Evolutionary conservation across 2,797 vertebrate genomes (phyloP).

Genomic region (Phalanger gymnotis): DNA sequence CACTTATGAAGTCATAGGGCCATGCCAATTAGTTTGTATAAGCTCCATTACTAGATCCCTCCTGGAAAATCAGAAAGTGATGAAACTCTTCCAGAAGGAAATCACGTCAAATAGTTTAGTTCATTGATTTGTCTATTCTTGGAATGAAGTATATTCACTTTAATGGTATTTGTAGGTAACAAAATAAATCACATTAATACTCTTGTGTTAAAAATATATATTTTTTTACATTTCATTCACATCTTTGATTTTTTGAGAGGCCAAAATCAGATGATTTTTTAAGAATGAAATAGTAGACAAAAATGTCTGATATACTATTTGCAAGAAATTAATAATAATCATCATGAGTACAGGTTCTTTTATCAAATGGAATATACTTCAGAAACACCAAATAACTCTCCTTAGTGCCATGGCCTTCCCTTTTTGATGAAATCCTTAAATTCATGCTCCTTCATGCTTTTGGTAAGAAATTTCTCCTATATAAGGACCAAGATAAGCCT

Average conservation of each 20-base stretch:
- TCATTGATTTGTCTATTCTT: not conserved
- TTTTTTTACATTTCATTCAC: not conserved
- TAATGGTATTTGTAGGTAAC: not conserved
- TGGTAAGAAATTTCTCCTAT: not conserved
- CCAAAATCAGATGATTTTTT: not conserved
- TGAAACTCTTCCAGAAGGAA: not conserved
- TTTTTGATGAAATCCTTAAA: not conserved
- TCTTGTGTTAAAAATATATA: not conserved
- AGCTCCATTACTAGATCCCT: not conserved
- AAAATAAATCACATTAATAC: not conserved
- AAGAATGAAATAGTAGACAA: not conserved
- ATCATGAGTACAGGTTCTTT: not conserved
- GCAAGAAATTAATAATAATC: not conserved
- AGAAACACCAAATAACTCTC: not conserved
- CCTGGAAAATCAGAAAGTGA: not conserved
- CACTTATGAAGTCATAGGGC: not conserved
- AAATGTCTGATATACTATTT: not conserved
- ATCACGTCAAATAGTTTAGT: not conserved
- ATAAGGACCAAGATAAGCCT: not conserved
- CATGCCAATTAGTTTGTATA: not conserved
- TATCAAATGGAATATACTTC: not conserved
- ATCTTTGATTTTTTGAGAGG: not conserved
- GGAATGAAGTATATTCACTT: not conserved
- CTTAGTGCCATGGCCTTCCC: too few species aligned
- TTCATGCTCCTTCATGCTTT: not conserved